Base-by-base conservation (phyloP, 2,113 vertebrate species). In the Apodemus speciosus region DNA sequence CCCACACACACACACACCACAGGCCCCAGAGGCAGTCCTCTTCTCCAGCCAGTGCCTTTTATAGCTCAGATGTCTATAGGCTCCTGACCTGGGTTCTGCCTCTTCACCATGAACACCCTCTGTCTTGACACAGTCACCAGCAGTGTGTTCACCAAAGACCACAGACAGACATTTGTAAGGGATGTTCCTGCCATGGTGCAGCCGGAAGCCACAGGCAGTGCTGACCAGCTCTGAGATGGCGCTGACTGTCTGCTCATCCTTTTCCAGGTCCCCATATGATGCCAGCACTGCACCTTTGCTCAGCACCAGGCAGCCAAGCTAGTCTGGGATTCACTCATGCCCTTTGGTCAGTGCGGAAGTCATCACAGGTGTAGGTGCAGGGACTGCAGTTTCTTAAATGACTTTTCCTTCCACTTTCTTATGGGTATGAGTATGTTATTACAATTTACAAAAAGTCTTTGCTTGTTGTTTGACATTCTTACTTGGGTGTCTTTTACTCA, bases 101-200 rank as follows among this genome's bases (percentile, higher is more conserved):
- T 98, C 98, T 99, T 99, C 84, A 99, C 99, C 97, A 99, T 99
- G 72, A 99, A 99, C 20, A 99, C 98, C 81, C 99, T 99, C 98
- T 99, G 99, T 76, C 98, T 98, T 0, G 99, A 99, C 88, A 99
- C 97, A 0, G 99, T 99, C 89, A 99, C 99, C 2, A 98, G 97
- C 93, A 98, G 98, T 0, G 98, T 99, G 99, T 85, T 99, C 99
- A 83, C 99, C 99, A 58, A 99, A 98, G 53, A 56, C 53, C 53
- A 56, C 98, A 43, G 99, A 99, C 97, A 99, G 98, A 93, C 99
- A 98, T 92, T 99, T 99, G 97, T 99, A 99, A 71, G 98, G 98
- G 0, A 98, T 94, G 0, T 98, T 98, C 0, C 96, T 97, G 85
- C 97, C 96, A 0, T 98, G 98, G 3, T 98, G 96, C 46, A 99